These are phyloP conservation scores for Nansenia antarctica DNA, from an alignment of 2,113 vertebrate genomes.

Conservation along the genomic window DNA sequence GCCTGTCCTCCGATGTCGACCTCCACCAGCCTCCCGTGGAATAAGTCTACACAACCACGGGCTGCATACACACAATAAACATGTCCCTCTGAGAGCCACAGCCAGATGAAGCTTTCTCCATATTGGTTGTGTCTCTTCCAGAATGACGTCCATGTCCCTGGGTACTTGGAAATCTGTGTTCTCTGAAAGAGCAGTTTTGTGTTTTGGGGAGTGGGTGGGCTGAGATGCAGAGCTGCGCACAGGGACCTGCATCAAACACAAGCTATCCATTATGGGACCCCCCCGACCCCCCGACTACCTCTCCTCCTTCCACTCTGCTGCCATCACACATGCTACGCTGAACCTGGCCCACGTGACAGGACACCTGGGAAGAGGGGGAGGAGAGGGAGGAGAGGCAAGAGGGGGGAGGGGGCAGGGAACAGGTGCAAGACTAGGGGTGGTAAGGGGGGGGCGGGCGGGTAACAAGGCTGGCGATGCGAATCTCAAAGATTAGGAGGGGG, in stretches of 20 bases:
- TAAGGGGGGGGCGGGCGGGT: neutral
- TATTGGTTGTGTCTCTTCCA: slow-evolving; percentile 13
- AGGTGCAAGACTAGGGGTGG: slow-evolving; percentile 38
- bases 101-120: too few relatives aligned
- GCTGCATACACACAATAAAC: neutral
- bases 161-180: slow-evolving; percentile 34
- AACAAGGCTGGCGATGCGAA: too few relatives aligned
- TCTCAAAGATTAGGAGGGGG: too few relatives aligned
- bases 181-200: slow-evolving; percentile 65
- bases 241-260: slow-evolving; percentile 43
- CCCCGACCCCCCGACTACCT: neutral
- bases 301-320: slow-evolving; percentile 4
- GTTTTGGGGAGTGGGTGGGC: slow-evolving; percentile 31
- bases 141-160: slow-evolving; percentile 20
- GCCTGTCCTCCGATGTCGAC: too few relatives aligned
- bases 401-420: slow-evolving; percentile 7
- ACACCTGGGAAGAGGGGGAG: slow-evolving; percentile 4
- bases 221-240: slow-evolving; percentile 17
- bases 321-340: slow-evolving; percentile 45
- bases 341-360: slow-evolving; percentile 34
- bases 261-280: slow-evolving; percentile 56
- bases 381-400: slow-evolving; percentile 33
- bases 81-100: too few relatives aligned
- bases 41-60: too few relatives aligned
- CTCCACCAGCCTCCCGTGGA: too few relatives aligned